These are phyloP conservation scores for Thysanoteuthis rhombus DNA, from an alignment of 2,888 invertebrate species.

Conservation along the genomic window DNA sequence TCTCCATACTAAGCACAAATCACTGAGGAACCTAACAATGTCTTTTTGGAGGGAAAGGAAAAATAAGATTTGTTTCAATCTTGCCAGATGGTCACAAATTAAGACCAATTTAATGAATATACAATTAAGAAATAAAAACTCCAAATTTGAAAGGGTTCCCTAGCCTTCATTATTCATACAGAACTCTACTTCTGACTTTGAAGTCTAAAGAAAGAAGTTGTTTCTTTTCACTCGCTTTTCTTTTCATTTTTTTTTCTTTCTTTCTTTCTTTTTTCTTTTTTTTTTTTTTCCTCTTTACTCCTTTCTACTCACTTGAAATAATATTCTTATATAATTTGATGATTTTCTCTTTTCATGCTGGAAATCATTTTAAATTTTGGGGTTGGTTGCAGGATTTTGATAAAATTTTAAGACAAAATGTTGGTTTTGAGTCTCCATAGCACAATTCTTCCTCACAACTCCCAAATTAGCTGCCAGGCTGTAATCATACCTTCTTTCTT, in stretches of 20 bases:
- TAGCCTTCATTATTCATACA: background rate
- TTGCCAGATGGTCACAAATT: slow-evolving; percentile 12
- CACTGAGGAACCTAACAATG: background rate
- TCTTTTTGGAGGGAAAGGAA: background rate
- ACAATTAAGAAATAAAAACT: background rate
- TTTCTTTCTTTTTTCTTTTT: too few relatives aligned
- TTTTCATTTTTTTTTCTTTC: too few relatives aligned
- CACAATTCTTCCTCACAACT: background rate
- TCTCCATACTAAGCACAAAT: background rate
- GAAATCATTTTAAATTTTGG: too few relatives aligned
- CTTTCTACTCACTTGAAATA: background rate
- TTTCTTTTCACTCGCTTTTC: background rate
- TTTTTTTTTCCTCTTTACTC: background rate
- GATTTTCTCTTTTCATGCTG: too few relatives aligned
- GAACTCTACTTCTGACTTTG: too few relatives aligned
- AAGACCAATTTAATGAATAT: background rate
- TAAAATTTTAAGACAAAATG: too few relatives aligned
- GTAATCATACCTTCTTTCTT: background rate
- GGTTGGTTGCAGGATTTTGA: too few relatives aligned
- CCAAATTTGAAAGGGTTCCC: background rate
- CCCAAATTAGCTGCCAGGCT: background rate
- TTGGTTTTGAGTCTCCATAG: background rate
- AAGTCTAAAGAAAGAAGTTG: background rate
- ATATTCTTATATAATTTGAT: background rate
- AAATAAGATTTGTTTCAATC: background rate